These are phyloP conservation scores for Blastobasis lacticolella DNA, from an alignment of 2,888 invertebrate genomes.

Conservation along the genomic window DNA sequence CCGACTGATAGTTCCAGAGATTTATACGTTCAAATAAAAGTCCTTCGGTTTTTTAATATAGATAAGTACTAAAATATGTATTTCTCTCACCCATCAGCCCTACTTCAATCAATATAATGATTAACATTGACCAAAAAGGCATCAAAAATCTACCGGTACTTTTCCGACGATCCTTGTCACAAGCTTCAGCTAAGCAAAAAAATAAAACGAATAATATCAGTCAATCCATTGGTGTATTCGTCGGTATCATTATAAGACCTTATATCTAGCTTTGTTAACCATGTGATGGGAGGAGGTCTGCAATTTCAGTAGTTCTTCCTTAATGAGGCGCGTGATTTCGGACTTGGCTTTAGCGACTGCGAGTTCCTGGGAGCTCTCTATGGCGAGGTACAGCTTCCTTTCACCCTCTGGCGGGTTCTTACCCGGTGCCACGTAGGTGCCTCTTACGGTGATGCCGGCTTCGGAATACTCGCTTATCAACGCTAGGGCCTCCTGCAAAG, in stretches of 20 bases:
- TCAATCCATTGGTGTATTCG: slow-evolving; percentile 27
- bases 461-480: slow-evolving; percentile 99
- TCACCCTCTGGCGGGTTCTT: slow-evolving; percentile 94
- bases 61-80: too few relatives aligned
- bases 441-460: slow-evolving; percentile 98
- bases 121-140: too few relatives aligned
- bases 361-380: slow-evolving; percentile 97
- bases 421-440: slow-evolving; percentile 94
- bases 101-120: too few relatives aligned
- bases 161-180: too few relatives aligned
- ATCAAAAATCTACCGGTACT: too few relatives aligned
- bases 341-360: slow-evolving; percentile 97
- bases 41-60: too few relatives aligned
- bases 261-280: slow-evolving; percentile 94
- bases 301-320: slow-evolving; percentile 96
- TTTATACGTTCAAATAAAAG: too few relatives aligned
- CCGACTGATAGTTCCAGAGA: too few relatives aligned
- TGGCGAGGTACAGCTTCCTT: slow-evolving; percentile 96
- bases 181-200: not conserved
- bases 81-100: too few relatives aligned
- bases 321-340: slow-evolving; percentile 97
- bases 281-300: slow-evolving; percentile 90
- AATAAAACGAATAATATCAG: slow-evolving; percentile 5
- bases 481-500: slow-evolving; percentile 90
- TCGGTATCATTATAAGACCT: slow-evolving; percentile 81